Evolutionary conservation across 1,140 invertebrate genomes (phyloP).

Genomic region (Periplaneta americana): DNA sequence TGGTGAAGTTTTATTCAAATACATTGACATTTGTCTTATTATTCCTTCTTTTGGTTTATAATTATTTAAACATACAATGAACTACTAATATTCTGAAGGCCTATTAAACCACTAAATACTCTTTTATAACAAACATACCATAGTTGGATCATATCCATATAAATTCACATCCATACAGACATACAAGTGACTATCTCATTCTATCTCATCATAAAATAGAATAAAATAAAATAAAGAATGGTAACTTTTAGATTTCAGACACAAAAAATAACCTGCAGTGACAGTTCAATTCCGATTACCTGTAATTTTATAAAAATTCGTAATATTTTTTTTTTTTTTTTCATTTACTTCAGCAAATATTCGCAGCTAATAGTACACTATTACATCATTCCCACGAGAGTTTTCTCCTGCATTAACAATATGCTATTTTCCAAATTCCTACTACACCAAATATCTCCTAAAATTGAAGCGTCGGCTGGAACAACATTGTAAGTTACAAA

Average conservation of each 20-base stretch:
- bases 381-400: no score
- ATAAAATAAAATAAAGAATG: background rate
- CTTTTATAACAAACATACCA: background rate
- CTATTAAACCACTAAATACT: background rate
- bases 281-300: no score
- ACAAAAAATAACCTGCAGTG: no score
- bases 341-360: no score
- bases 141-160: background rate
- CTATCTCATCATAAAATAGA: background rate
- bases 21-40: background rate
- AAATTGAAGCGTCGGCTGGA: no score
- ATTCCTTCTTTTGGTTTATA: background rate
- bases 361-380: no score
- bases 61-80: background rate
- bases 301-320: no score
- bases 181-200: background rate
- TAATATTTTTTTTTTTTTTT: no score
- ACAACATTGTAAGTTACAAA: no score
- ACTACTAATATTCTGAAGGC: background rate
- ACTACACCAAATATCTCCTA: no score
- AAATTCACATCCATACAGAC: background rate
- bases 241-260: background rate
- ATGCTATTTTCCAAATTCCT: no score
- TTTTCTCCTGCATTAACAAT: no score
- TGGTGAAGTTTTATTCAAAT: background rate